Conservation (phyloP, 2,113 vertebrate genomes). For the Steatornis caripensis region DNA sequence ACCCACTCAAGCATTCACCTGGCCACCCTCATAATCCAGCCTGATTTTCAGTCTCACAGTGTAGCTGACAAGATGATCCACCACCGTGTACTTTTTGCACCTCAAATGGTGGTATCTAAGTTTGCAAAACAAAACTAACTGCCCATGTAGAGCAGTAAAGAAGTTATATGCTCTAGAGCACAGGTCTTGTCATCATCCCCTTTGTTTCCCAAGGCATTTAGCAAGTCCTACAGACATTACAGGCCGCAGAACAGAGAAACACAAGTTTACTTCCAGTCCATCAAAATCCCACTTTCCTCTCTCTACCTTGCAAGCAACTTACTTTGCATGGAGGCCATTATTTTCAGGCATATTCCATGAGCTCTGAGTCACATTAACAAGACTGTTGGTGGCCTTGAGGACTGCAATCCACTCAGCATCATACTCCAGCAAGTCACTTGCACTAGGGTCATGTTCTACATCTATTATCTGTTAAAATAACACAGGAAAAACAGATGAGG, state of each 20-base stretch:
- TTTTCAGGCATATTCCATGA: slow-evolving; percentile 90
- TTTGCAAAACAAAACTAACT: neutral
- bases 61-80: neutral
- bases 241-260: neutral
- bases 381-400: slow-evolving; percentile 85
- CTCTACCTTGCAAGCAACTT: neutral
- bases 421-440: slow-evolving; percentile 84
- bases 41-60: neutral
- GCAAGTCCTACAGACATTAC: neutral
- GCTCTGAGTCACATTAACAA: slow-evolving; percentile 78
- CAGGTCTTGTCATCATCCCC: neutral
- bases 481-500: neutral
- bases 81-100: neutral
- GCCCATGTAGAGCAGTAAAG: neutral
- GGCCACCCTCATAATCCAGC: neutral
- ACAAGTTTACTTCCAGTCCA: neutral
- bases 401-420: slow-evolving; percentile 94
- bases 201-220: neutral
- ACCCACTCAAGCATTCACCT: neutral
- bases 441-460: slow-evolving; percentile 82
- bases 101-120: neutral
- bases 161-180: neutral
- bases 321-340: slow-evolving; percentile 88
- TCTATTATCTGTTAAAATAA: slow-evolving; percentile 80
- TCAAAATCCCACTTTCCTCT: neutral